Base-by-base conservation (phyloP, 2,113 vertebrate species). In the Mormoops blainvillei region DNA sequence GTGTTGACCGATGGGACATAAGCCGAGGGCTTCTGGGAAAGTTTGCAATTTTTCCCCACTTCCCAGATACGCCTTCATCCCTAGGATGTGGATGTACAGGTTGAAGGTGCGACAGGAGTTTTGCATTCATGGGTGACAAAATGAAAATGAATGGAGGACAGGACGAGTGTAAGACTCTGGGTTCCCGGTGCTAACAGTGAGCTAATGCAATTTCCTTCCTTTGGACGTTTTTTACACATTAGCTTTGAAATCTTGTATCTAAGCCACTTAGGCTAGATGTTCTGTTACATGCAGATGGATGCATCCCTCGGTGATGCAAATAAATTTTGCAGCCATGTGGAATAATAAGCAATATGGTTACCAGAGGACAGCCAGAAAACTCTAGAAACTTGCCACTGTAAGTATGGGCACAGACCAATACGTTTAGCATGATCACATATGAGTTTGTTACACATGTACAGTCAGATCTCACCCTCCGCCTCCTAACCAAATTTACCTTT, bases 371-470 rank as follows among this genome's bases (percentile, higher is more conserved):
- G 1, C 45, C 52, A 77, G 58, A 71, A 81, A 65, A 83, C 1
- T 74, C 43, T 38, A 61, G 76, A 87, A 50, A 61, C 65, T 82
- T 61, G 19, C 43, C 54, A 6, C 4, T 5, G 50, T 12, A 52
- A 31, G 10, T 24, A 2, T 36, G 36, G 43, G n/a, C 36, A 0
- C 2, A 33, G 14, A 31, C 65, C 36, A 12, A 61, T 3, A 43
- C 13, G 8, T 10, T 33, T 18, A 36, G 4, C 0, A 20, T 13
- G 31, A 33, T 1, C 2, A 19, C 4, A 6, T 5, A 65, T 12
- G n/a, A 5, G 7, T 36, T 22, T 31, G 36, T 31, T 70, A 73
- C n/a, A 89, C 43, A 38, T 0, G 11, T 4, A 10, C 22, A 38
- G 9, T 56, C 19, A 13, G 65, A 16, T 65, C 56, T 65, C 22